These are phyloP conservation scores for Polypterus bichir DNA, from an alignment of 2,113 vertebrate species.

Conservation along the genomic window DNA sequence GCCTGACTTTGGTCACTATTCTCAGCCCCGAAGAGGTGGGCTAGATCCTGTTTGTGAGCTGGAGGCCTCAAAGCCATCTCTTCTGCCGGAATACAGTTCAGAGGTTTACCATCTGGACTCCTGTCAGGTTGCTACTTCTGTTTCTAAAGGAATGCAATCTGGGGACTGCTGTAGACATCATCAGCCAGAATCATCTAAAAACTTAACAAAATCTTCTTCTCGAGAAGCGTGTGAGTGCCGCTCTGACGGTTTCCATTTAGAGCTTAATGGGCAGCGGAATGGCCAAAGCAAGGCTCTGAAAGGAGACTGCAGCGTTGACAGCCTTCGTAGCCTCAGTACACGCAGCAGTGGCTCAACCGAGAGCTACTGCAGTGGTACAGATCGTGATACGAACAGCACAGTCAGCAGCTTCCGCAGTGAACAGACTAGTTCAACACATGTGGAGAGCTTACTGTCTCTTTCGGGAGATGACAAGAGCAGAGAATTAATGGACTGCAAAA, in stretches of 20 bases:
- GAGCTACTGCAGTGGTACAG: conserved; percentile 92
- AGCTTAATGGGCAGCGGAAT: conserved; percentile 24
- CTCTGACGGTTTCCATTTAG: conserved; percentile 46
- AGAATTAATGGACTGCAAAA: conserved; percentile 49
- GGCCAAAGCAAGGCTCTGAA: conserved; percentile 56
- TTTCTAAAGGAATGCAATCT: conserved; percentile 31
- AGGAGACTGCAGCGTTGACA: conserved; percentile 79
- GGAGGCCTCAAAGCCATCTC: conserved; percentile 69
- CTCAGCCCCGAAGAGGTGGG: conserved; percentile 70
- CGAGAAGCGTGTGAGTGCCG: conserved; percentile 44
- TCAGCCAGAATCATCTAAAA: conserved; percentile 36
- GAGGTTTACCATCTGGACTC: conserved; percentile 59
- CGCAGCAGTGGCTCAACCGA: conserved; percentile 89
- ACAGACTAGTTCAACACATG: conserved; percentile 87
- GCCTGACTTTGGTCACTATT: conserved; percentile 79
- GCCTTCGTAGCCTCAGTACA: conserved; percentile 83
- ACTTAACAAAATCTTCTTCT: conserved; percentile 46
- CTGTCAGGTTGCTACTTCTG: conserved; percentile 34
- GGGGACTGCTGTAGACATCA: conserved; percentile 31
- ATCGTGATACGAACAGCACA: conserved; percentile 89
- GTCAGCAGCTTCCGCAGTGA: conserved; percentile 92
- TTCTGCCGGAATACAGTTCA: conserved; percentile 48
- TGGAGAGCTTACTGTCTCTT: conserved; percentile 80
- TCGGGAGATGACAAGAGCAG: conserved; percentile 52
- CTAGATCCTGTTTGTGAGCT: conserved; percentile 89